phyloP scores from a whole-genome alignment of 2,113 vertebrate species.

The Paratilapia polleni region DNA sequence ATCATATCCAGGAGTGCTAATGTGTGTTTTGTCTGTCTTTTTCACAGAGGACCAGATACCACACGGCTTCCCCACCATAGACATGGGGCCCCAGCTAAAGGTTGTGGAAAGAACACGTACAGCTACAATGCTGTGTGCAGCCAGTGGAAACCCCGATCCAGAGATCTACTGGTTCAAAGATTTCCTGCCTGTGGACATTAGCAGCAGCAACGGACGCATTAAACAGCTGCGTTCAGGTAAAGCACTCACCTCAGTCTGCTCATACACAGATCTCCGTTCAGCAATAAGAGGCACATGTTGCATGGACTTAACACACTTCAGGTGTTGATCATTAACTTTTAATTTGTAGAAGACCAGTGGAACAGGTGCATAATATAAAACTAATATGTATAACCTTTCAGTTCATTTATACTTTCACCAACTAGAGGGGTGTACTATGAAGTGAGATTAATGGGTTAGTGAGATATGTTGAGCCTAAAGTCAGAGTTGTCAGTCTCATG shows the following conservation, averaged over 20 bases:
- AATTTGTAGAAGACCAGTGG: not conserved
- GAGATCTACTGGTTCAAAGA: constrained; percentile 99
- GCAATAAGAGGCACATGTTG: not conserved
- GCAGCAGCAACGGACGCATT: constrained; percentile 90
- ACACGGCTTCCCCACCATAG: constrained; percentile 92
- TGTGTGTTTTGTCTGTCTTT: constrained; percentile 24
- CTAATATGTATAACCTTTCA: not conserved
- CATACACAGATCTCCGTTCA: not conserved
- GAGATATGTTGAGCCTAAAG: not conserved
- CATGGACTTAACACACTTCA: not conserved
- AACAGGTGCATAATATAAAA: not conserved
- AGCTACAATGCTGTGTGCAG: constrained; percentile 96
- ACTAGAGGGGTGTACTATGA: not conserved
- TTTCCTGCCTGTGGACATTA: constrained; percentile 93
- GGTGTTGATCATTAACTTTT: not conserved
- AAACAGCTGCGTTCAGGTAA: constrained; percentile 98
- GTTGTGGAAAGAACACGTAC: constrained; percentile 96
- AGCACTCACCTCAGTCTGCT: constrained; percentile 6
- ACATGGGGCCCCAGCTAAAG: constrained; percentile 98
- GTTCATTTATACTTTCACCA: not conserved
- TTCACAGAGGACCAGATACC: constrained; percentile 93
- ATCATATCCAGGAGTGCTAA: not conserved
- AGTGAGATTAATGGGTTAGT: not conserved
- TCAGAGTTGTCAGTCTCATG: not conserved
- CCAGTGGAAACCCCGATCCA: constrained; percentile 94